A percentile compares a stretch with the other conserved stretches of the same genome.
Conservation (phyloP, 2,113 vertebrate genomes). For the Cinclus mexicanus region DNA sequence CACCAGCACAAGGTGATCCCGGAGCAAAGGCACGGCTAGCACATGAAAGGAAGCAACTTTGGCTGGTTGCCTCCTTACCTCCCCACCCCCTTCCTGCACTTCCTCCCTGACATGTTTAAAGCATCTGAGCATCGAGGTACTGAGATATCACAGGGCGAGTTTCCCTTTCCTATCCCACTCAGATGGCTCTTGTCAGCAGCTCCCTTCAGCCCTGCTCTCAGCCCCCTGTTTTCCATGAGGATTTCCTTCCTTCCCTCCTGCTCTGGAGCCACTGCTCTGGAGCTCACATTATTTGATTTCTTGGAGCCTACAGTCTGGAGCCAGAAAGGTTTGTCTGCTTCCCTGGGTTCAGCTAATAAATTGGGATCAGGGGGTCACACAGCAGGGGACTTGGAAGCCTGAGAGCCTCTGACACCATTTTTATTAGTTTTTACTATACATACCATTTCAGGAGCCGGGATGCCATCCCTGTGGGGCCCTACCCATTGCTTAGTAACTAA, state of each 20-base stretch:
- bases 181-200: slow-evolving; percentile 38
- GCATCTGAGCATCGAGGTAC: slow-evolving; percentile 26
- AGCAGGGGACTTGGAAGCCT: slow-evolving; percentile 80
- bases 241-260: slow-evolving; percentile 40
- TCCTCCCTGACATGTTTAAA: slow-evolving; percentile 46
- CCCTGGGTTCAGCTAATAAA: slow-evolving; percentile 82
- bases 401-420: slow-evolving; percentile 81
- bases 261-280: slow-evolving; percentile 68
- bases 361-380: slow-evolving; percentile 82
- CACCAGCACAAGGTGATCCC: slow-evolving; percentile 10
- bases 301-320: slow-evolving; percentile 81
- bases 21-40: background rate
- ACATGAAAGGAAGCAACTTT: slow-evolving; percentile 38
- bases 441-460: slow-evolving; percentile 75
- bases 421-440: slow-evolving; percentile 85
- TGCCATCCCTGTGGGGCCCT: slow-evolving; percentile 79
- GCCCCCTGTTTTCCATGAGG: slow-evolving; percentile 38
- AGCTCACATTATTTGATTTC: slow-evolving; percentile 68
- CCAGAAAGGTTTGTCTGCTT: slow-evolving; percentile 79
- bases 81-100: background rate
- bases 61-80: slow-evolving; percentile 10
- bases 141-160: slow-evolving; percentile 17
- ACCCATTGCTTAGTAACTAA: slow-evolving; percentile 80
- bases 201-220: slow-evolving; percentile 40
- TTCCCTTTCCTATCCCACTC: slow-evolving; percentile 24